Percentiles rank a stretch among this genome's conserved stretches.
These are phyloP conservation scores for Ophonus ardosiacus DNA, from an alignment of 2,888 invertebrate genomes.

Conservation along the genomic window DNA sequence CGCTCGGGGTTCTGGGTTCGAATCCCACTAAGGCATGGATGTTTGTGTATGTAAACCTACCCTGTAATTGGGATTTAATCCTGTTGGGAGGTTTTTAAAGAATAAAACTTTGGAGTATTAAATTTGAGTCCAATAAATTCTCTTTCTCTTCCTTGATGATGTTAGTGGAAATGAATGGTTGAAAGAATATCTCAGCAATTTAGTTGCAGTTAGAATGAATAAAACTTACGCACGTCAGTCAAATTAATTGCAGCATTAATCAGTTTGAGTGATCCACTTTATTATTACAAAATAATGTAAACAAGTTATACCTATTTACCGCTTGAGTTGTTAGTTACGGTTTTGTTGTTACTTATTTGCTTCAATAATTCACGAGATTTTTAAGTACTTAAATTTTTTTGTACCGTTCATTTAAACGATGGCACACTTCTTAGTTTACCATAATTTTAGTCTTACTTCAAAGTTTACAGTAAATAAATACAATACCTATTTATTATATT, in stretches of 20 bases:
- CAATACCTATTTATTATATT: not conserved
- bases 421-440: not conserved
- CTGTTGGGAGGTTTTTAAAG: no score
- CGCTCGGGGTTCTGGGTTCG: no score
- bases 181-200: not conserved
- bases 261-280: conserved; percentile 36
- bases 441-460: not conserved
- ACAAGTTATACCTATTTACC: conserved; percentile 41
- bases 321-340: conserved; percentile 27
- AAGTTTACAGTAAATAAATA: not conserved
- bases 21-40: no score
- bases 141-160: not conserved
- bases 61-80: no score
- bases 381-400: not conserved
- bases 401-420: not conserved
- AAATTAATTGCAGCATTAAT: conserved; percentile 43
- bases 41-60: no score
- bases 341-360: conserved; percentile 19
- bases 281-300: conserved; percentile 47
- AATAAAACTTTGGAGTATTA: not conserved
- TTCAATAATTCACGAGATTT: conserved; percentile 17
- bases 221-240: conserved; percentile 9
- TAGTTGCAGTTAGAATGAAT: conserved; percentile 3
- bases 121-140: not conserved
- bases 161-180: not conserved